A percentile compares a stretch with the other conserved stretches of the same genome.
Evolutionary conservation across 2,113 vertebrate genomes (phyloP).

Genomic region (Dryoscopus gambensis): DNA sequence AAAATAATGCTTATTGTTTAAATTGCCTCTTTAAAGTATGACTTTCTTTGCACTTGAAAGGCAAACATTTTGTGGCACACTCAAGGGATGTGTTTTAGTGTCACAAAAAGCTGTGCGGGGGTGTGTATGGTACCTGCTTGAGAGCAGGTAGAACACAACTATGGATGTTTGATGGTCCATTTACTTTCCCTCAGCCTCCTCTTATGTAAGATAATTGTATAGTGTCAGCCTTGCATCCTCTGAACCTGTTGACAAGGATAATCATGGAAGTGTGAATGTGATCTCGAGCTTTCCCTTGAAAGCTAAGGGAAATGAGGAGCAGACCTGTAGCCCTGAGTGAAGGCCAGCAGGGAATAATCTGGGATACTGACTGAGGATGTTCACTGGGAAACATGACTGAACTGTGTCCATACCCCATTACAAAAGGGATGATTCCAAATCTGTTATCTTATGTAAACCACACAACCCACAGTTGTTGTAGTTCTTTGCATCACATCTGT

Average conservation of each 20-base stretch:
- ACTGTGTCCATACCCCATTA: background rate
- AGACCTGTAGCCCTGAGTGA: background rate
- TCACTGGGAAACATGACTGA: background rate
- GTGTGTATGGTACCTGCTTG: background rate
- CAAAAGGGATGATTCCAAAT: background rate
- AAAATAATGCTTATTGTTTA: background rate
- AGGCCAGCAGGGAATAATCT: background rate
- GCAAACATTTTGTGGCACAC: background rate
- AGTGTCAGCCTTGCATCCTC: background rate
- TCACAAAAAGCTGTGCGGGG: background rate
- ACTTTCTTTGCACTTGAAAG: background rate
- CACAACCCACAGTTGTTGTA: background rate
- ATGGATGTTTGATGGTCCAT: background rate
- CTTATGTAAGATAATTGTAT: background rate
- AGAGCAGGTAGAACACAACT: background rate
- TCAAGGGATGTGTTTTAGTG: background rate
- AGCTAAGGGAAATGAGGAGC: background rate
- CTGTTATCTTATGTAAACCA: background rate
- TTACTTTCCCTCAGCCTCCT: background rate
- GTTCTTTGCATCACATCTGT: background rate
- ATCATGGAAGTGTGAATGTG: background rate
- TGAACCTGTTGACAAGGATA: background rate
- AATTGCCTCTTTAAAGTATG: background rate
- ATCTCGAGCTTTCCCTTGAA: background rate
- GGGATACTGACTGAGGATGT: no score